Base-by-base conservation (phyloP, 2,797 vertebrate species). In the Sebastes dallii region DNA sequence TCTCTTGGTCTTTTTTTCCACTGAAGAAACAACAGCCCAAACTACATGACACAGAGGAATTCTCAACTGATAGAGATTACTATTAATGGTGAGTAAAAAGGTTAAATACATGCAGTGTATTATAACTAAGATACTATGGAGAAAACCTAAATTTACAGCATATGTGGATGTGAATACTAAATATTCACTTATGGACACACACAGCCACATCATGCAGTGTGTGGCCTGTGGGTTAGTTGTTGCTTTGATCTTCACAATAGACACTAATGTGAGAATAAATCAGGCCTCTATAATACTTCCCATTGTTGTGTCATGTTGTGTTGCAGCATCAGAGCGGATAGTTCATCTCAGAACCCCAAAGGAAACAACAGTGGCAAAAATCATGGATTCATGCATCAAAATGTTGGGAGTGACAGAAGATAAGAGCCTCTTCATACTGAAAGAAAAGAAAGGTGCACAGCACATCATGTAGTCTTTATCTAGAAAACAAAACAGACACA, bases 301-400 rank as follows among this genome's bases (percentile, higher is more conserved):
- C 16, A 79, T 2, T 81, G 66, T 55, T 34, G 34, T 74, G 42
- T 36, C 67, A 46, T 77, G 61, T 76, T 85, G 72, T 90, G 74
- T 87, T 93, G 71, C 84, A 96, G 96, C 88, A 2, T 89, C 92
- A n/a, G 89, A 96, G 72, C 88, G 88, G 72, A 95, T 95, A 12
- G 91, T 94, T 69, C 91, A 94, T 86, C 90, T 95, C 56, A 88
- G 94, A 77, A 92, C 94, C 16, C 94, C 95, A 9, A 96, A 89
- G 75, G 88, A 94, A 65, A 93, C 75, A 20, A 90, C 91, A 7
- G 90, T 95, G 64, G 85, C 67, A 79, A 93, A 92, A 88, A 91
- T 86, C 2, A 77, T 89, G 59, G 93, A 95, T 13, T 92, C 93
- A 1, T 95, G 91, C 46, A 87, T 94, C 67, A 94, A 89, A 87